Percentiles rank a stretch among this genome's conserved stretches.
Evolutionary conservation across 1,140 invertebrate genomes (phyloP).

Genomic region (Cotesia vestalis): DNA sequence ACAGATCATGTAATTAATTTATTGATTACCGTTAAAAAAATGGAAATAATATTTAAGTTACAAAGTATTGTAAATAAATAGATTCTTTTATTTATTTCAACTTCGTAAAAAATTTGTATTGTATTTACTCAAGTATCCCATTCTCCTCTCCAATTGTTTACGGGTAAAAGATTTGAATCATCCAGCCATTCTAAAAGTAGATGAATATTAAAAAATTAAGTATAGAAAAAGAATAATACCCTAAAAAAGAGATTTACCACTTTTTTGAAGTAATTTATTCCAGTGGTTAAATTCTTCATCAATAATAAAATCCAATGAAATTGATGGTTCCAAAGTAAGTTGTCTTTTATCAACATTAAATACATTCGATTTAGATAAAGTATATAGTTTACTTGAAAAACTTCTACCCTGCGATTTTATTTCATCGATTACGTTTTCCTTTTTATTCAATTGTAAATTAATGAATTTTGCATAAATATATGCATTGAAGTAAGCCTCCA

Average conservation of each 20-base stretch:
- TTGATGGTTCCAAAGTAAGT: constrained; percentile 7
- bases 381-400: not conserved
- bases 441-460: not conserved
- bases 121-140: constrained; percentile 26
- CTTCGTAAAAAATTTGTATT: constrained; percentile 43
- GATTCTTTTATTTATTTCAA: constrained; percentile 5
- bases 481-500: constrained; percentile 69
- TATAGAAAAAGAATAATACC: not conserved
- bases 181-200: constrained; percentile 18
- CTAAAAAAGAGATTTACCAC: constrained; percentile 20
- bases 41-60: no score
- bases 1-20: no score
- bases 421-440: not conserved
- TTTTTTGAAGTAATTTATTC: constrained; percentile 20
- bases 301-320: not conserved
- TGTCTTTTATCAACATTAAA: not conserved
- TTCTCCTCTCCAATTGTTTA: constrained; percentile 21
- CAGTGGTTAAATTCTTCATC: constrained; percentile 11
- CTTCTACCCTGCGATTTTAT: not conserved
- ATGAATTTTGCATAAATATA: constrained; percentile 55
- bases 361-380: not conserved
- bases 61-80: not conserved
- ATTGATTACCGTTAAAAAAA: no score
- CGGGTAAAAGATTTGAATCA: constrained; percentile 11
- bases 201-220: not conserved